Evolutionary conservation across 2,888 invertebrate species (phyloP).

Genomic region (Nomada ruficornis): DNA sequence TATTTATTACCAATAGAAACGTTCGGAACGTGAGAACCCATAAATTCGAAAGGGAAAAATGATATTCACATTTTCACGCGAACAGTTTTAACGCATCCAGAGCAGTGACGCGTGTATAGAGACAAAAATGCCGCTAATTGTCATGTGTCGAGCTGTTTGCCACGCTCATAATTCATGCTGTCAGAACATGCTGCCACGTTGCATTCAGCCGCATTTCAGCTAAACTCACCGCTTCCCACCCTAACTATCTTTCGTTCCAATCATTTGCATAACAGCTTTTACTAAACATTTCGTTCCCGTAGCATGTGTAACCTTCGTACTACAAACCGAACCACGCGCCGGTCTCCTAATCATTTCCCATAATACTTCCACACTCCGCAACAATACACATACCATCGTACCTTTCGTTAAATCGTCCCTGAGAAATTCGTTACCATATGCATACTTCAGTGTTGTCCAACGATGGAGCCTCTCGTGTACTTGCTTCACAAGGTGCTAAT

Average conservation of each 20-base stretch:
- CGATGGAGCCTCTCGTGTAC: no score
- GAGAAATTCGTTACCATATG: no score
- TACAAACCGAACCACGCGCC: no score
- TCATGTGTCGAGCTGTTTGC: neutral
- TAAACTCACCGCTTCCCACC: no score
- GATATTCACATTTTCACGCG: neutral
- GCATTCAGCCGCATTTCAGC: neutral
- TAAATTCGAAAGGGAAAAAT: neutral
- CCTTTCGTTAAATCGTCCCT: no score
- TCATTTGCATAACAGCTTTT: slow-evolving; percentile 2
- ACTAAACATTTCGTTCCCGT: neutral
- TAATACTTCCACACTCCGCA: no score
- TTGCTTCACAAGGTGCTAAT: no score
- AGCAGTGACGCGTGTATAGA: neutral
- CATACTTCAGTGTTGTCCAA: no score
- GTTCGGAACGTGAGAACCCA: neutral
- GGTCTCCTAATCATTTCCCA: no score
- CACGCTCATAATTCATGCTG: neutral
- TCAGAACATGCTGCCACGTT: neutral
- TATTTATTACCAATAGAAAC: neutral
- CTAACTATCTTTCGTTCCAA: neutral
- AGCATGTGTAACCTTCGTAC: slow-evolving; percentile 1
- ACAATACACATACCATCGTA: no score
- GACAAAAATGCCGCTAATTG: slow-evolving; percentile 5
- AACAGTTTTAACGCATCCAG: neutral